Evolutionary conservation across 64 coral and sea anemone genomes (phyloP).

Genomic region (Astreopora myriophthalma): DNA sequence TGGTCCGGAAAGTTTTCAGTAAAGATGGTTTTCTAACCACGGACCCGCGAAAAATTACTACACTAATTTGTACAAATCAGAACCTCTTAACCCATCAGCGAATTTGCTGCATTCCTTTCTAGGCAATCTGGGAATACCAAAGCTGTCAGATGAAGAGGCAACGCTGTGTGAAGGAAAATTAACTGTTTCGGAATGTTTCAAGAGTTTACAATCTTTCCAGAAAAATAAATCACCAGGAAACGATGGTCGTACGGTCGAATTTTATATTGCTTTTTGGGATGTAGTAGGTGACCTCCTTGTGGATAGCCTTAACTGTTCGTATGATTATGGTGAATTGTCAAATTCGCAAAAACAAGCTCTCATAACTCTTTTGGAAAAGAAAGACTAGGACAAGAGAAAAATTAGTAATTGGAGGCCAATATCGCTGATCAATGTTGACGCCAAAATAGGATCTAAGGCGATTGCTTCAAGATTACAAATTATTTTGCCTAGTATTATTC

Average conservation of each 20-base stretch:
- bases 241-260: constrained; percentile 13
- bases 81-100: background rate
- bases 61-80: background rate
- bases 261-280: constrained; percentile 32
- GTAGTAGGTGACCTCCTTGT: background rate
- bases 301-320: background rate
- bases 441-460: background rate
- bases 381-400: background rate
- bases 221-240: constrained; percentile 17
- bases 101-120: background rate
- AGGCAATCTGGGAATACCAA: background rate
- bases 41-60: background rate
- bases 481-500: background rate
- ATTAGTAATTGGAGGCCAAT: constrained; percentile 15
- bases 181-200: constrained; percentile 2
- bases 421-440: constrained; percentile 10
- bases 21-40: background rate
- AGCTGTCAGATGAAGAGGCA: background rate
- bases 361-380: background rate
- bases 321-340: background rate
- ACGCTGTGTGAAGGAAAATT: background rate
- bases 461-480: background rate
- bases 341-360: background rate
- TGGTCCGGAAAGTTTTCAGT: background rate
- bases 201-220: background rate